Conservation (phyloP, 2,113 vertebrate genomes). For the Sialia sialis region DNA sequence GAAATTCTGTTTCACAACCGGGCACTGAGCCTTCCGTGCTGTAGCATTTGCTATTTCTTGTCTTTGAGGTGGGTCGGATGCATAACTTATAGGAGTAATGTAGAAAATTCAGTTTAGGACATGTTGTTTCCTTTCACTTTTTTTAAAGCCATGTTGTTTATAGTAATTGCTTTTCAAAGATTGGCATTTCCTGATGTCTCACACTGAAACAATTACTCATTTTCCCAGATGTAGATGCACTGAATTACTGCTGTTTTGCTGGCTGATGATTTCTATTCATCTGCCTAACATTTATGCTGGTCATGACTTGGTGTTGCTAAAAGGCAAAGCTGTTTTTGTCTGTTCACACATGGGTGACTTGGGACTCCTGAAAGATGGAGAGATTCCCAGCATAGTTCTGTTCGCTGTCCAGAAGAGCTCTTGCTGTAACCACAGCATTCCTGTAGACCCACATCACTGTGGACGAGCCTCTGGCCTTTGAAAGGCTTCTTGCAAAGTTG, state of each 20-base stretch:
- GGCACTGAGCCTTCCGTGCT: neutral
- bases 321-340: neutral
- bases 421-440: neutral
- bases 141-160: fast-evolving
- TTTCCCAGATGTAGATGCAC: neutral
- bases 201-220: neutral
- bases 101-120: neutral
- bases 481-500: neutral
- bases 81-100: neutral
- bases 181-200: neutral
- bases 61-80: fast-evolving
- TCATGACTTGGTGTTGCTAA: neutral
- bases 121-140: neutral
- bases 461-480: neutral
- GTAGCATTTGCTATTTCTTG: neutral
- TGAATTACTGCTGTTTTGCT: neutral
- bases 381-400: neutral
- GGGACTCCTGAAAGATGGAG: neutral
- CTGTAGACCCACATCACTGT: neutral
- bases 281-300: neutral
- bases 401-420: neutral
- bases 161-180: neutral
- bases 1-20: neutral
- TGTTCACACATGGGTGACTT: neutral
- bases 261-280: neutral